phyloP scores from a whole-genome alignment of 2,797 vertebrate species.

The Rhinichthys osculus region DNA sequence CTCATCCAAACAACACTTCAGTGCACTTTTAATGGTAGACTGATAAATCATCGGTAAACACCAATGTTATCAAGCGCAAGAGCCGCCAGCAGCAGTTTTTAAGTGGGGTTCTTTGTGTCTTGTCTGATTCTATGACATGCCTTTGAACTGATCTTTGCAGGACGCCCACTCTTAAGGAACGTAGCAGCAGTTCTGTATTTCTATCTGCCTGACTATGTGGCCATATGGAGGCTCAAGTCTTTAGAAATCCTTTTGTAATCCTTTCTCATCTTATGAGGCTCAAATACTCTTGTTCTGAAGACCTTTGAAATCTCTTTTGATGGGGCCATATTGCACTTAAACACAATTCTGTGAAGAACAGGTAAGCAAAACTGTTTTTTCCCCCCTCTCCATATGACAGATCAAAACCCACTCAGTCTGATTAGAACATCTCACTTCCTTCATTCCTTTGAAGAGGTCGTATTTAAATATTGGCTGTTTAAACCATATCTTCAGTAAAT shows the following conservation, averaged over 20 bases:
- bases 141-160: constrained; percentile 29
- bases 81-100: background rate
- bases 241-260: constrained; percentile 24
- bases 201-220: background rate
- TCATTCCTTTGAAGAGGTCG: background rate
- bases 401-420: background rate
- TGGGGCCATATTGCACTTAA: background rate
- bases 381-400: background rate
- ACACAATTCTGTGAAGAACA: constrained; percentile 15
- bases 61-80: background rate
- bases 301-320: constrained; percentile 18
- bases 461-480: background rate
- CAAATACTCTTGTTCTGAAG: background rate
- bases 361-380: background rate
- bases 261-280: background rate
- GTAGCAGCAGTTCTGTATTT: constrained; percentile 2
- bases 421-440: constrained; percentile 3
- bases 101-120: background rate
- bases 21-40: constrained; percentile 1
- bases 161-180: background rate
- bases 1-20: background rate
- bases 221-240: constrained; percentile 4
- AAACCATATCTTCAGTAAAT: constrained; percentile 3
- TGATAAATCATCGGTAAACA: constrained; percentile 3
- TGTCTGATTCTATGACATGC: constrained; percentile 2